A percentile compares a stretch with the other conserved stretches of the same genome.
These are phyloP conservation scores for Stegophylla sp. DNA, from an alignment of 2,888 invertebrate species.

Conservation along the genomic window DNA sequence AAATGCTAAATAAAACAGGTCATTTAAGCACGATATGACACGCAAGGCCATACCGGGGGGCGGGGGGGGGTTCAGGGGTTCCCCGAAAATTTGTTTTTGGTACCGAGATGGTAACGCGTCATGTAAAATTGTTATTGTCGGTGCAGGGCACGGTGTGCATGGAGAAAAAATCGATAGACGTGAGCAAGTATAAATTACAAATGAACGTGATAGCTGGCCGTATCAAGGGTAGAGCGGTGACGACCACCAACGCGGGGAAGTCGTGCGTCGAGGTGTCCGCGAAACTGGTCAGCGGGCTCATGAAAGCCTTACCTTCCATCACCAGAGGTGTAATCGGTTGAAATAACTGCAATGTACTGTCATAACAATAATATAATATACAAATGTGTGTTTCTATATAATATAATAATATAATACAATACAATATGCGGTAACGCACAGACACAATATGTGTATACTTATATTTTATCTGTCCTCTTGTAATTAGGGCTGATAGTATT, in stretches of 20 bases:
- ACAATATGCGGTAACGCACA: no score
- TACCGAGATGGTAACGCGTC: background rate
- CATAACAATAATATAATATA: no score
- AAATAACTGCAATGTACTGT: background rate
- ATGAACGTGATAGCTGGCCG: constrained; percentile 14
- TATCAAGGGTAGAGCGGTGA: constrained; percentile 1
- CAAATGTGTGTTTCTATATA: no score
- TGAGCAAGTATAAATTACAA: constrained; percentile 35
- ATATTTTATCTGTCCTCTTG: no score
- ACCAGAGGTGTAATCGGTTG: background rate
- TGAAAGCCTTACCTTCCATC: background rate
- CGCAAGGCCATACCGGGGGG: no score
- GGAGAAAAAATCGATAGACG: constrained; percentile 24
- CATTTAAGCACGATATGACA: no score
- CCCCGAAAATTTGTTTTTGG: no score
- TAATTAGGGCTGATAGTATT: no score
- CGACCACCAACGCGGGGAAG: constrained; percentile 23
- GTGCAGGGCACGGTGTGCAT: constrained; percentile 24
- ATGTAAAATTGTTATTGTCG: background rate
- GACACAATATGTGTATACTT: no score
- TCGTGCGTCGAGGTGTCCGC: constrained; percentile 24
- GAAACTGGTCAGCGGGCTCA: background rate
- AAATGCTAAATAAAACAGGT: no score
- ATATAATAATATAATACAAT: no score
- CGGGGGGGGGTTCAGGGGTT: no score